These are phyloP conservation scores for Hedya salicella DNA, from an alignment of 2,888 invertebrate species.

Conservation along the genomic window DNA sequence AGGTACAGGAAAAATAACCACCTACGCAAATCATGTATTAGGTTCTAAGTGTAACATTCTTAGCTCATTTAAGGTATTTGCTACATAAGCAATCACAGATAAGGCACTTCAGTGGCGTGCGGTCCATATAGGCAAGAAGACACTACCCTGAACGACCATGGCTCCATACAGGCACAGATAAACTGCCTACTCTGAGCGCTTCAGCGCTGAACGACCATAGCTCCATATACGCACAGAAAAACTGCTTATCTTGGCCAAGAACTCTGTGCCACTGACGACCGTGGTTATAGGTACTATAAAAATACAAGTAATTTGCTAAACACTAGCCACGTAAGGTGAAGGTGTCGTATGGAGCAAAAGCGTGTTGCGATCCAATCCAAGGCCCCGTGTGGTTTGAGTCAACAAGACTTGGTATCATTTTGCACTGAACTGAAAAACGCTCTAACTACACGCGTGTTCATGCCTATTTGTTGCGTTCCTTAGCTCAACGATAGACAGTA, in stretches of 20 bases:
- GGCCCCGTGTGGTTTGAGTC: constrained; percentile 53
- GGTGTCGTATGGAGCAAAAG: constrained; percentile 22
- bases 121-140: too few relatives aligned
- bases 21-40: background rate
- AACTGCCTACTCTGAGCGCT: too few relatives aligned
- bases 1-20: background rate
- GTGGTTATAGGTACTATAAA: background rate
- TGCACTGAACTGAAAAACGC: constrained; percentile 26
- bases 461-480: background rate
- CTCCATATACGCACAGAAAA: too few relatives aligned
- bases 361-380: constrained; percentile 50
- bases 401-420: constrained; percentile 43
- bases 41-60: too few relatives aligned
- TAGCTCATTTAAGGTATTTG: background rate
- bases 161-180: too few relatives aligned
- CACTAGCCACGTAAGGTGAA: constrained; percentile 6
- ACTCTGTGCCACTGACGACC: too few relatives aligned
- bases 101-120: too few relatives aligned
- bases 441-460: background rate
- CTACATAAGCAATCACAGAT: background rate
- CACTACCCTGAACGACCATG: too few relatives aligned
- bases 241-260: too few relatives aligned
- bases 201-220: too few relatives aligned
- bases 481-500: background rate
- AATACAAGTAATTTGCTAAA: constrained; percentile 17